Conservation (phyloP, 2,888 invertebrate species). For the Temnothorax unifasciatus region DNA sequence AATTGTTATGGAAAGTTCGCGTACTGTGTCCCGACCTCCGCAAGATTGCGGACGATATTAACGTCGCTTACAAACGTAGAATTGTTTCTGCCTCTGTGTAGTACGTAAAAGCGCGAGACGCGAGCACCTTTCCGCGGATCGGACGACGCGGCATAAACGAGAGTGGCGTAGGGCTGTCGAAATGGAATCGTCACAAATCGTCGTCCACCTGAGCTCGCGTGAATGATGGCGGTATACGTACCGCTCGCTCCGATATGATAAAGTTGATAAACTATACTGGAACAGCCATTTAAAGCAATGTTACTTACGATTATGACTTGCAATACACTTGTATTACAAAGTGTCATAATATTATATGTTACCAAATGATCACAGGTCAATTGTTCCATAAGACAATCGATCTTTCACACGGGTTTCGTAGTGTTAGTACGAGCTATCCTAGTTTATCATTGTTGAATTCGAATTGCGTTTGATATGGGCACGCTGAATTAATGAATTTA, state of each 20-base stretch:
- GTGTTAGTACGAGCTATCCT: neutral
- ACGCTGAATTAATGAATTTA: slow-evolving; percentile 28
- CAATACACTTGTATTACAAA: neutral
- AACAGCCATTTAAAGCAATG: neutral
- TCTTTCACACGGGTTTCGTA: neutral
- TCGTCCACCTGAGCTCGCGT: neutral
- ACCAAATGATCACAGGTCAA: neutral
- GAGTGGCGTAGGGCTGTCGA: neutral
- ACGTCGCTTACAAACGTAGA: slow-evolving; percentile 15
- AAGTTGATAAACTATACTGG: neutral
- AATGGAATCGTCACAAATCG: neutral
- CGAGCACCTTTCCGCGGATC: slow-evolving; percentile 6
- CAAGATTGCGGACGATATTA: slow-evolving; percentile 58
- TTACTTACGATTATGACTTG: neutral
- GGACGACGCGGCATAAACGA: neutral
- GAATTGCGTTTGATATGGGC: neutral
- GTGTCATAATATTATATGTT: neutral
- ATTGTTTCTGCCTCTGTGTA: slow-evolving; percentile 22
- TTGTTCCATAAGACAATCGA: neutral
- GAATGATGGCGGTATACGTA: neutral
- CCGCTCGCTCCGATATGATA: neutral
- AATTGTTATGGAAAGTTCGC: slow-evolving; percentile 55
- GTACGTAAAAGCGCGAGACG: neutral
- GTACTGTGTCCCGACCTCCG: slow-evolving; percentile 7
- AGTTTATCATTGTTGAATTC: slow-evolving; percentile 13